phyloP scores from a whole-genome alignment of 2,888 invertebrate species.

The Octodonta nipae region DNA sequence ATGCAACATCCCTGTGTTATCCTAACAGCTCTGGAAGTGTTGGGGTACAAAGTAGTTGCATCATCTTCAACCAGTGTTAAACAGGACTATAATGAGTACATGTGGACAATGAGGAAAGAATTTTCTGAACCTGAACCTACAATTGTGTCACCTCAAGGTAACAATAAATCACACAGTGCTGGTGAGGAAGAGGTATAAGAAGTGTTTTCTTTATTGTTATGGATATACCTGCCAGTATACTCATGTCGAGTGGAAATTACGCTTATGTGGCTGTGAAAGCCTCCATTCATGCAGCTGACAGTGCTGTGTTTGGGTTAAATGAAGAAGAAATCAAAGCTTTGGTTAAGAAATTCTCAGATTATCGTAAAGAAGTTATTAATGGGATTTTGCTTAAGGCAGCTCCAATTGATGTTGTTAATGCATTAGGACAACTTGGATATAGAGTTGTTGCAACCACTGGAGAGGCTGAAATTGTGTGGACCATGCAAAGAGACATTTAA shows the following conservation, averaged over 20 bases:
- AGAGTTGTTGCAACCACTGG: constrained; percentile 65
- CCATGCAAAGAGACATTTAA: constrained; percentile 61
- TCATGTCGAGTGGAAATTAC: constrained; percentile 41
- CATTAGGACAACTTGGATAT: constrained; percentile 64
- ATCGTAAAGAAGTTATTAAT: constrained; percentile 48
- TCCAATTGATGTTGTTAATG: constrained; percentile 58
- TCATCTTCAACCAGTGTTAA: constrained; percentile 75
- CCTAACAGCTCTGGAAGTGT: constrained; percentile 71
- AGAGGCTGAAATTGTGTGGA: constrained; percentile 72
- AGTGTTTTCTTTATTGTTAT: constrained; percentile 16
- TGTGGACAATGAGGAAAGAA: constrained; percentile 88
- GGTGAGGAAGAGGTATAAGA: constrained; percentile 10
- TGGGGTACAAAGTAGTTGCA: constrained; percentile 78
- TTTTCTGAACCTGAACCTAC: constrained; percentile 68
- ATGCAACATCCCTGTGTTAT: constrained; percentile 79
- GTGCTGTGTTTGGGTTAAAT: constrained; percentile 63
- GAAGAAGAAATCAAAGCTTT: constrained; percentile 57
- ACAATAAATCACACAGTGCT: constrained; percentile 3
- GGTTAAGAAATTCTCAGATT: constrained; percentile 53
- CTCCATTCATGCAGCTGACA: constrained; percentile 60
- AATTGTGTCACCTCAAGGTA: constrained; percentile 24
- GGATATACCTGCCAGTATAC: constrained; percentile 34
- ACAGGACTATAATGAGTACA: constrained; percentile 79
- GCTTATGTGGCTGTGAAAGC: constrained; percentile 69
- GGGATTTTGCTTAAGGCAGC: constrained; percentile 57